phyloP scores from a whole-genome alignment of 1,140 invertebrate species.

The Amyelois transitella region DNA sequence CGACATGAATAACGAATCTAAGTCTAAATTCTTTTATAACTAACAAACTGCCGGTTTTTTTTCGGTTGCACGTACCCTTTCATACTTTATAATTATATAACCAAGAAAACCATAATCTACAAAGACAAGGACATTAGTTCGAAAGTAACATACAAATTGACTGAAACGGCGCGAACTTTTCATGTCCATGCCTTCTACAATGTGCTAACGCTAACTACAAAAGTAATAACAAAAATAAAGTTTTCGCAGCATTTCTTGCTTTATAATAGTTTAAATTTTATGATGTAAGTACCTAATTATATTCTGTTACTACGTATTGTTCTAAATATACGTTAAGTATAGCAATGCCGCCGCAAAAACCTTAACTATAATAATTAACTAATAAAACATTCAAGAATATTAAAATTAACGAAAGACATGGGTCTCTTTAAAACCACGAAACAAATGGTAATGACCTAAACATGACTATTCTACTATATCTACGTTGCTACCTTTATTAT shows the following conservation, averaged over 20 bases:
- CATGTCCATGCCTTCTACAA: neutral
- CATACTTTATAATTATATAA: neutral
- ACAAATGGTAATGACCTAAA: constrained; percentile 10
- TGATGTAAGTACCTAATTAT: no score
- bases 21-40: neutral
- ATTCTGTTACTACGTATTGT: neutral
- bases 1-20: neutral
- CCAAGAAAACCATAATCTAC: no score
- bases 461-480: constrained; percentile 20
- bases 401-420: constrained; percentile 3
- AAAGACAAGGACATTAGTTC: neutral
- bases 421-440: constrained; percentile 1
- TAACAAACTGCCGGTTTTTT: no score
- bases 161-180: neutral
- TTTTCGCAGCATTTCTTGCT: neutral
- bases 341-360: neutral
- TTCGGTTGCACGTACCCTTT: no score
- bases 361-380: constrained; percentile 5
- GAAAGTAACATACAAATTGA: neutral
- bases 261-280: neutral
- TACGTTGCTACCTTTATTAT: constrained; percentile 6
- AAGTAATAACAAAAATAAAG: neutral
- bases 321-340: neutral
- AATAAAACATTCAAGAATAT: constrained; percentile 7
- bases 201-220: neutral